Base-by-base conservation (phyloP, 2,113 vertebrate genomes). In the Pica pica region DNA sequence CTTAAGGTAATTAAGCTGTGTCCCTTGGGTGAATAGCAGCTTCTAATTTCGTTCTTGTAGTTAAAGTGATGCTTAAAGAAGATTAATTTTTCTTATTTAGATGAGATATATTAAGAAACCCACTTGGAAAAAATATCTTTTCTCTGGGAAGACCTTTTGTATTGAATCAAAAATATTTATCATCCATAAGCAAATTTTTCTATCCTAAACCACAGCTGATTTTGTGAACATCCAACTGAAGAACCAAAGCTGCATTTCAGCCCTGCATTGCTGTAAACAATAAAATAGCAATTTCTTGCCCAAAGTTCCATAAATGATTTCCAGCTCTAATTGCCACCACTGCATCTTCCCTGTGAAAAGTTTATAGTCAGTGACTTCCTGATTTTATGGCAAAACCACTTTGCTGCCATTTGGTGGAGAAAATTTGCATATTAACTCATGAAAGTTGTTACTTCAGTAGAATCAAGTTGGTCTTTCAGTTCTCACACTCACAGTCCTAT, bases 1-100 rank as follows among this genome's bases (percentile, higher is more conserved):
- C 46, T 80, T 92, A 80, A 90, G 63, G 79, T 95, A 94, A 96
- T 97, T 96, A 95, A 93, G 35, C 55, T 70, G 23, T 35, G 63
- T 95, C 71, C 75, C 86, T 90, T 76, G 63, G 50, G 30, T 88
- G 33, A 94, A 44, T 56, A 82, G 57, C 80, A 79, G 23, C 44
- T 93, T 91, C 57, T 89, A n/a, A 75, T 87, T 93, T 89, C 0
- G 3, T 59, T 78, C 55, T 55, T 70, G 30, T 75, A 67, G 42
- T 82, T 94, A 89, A 71, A 96, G 7, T 46, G 53, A 76, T 30
- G 15, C 59, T 93, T 88, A 88, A 71, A 83, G 80, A 81, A 70
- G 78, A 87, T 83, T 49, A 44, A 3, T 76, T 83, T 90, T 90
- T 85, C 49, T 82, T 59, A 69, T 85, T 95, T 83, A 85, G 61